phyloP scores from a whole-genome alignment of 1,140 invertebrate species.

The Cotesia chilonis region DNA sequence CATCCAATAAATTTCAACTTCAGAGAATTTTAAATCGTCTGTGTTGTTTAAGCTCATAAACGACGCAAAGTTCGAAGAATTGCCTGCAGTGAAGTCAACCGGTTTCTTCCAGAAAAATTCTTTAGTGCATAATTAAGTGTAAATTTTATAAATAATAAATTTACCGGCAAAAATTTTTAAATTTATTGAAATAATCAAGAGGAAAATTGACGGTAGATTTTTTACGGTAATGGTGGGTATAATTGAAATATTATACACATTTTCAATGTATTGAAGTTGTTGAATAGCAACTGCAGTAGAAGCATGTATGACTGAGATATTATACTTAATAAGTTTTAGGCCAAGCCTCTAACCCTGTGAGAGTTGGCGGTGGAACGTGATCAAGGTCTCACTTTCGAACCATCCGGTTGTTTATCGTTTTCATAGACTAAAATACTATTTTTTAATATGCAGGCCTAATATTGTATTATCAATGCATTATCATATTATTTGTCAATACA shows the following conservation, averaged over 20 bases:
- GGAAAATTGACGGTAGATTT: no score
- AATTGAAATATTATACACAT: neutral
- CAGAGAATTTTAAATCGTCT: no score
- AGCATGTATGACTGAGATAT: neutral
- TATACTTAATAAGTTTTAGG: constrained; percentile 31
- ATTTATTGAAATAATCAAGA: no score
- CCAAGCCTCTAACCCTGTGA: constrained; percentile 37
- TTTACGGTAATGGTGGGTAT: no score
- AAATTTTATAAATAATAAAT: no score
- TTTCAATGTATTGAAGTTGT: neutral
- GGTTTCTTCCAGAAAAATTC: no score
- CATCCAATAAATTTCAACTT: no score
- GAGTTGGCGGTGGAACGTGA: constrained; percentile 47
- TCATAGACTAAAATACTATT: neutral
- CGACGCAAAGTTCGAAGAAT: no score
- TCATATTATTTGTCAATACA: neutral
- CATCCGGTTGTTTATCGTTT: constrained; percentile 35
- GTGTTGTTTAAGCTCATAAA: no score
- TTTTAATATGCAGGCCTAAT: neutral
- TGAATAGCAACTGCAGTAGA: neutral
- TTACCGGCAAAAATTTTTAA: no score
- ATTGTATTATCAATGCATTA: constrained; percentile 1
- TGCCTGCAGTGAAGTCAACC: no score
- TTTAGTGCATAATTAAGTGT: no score
- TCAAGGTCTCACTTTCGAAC: constrained; percentile 57